phyloP scores from a whole-genome alignment of 2,113 vertebrate genomes.

The Marmota monax region DNA sequence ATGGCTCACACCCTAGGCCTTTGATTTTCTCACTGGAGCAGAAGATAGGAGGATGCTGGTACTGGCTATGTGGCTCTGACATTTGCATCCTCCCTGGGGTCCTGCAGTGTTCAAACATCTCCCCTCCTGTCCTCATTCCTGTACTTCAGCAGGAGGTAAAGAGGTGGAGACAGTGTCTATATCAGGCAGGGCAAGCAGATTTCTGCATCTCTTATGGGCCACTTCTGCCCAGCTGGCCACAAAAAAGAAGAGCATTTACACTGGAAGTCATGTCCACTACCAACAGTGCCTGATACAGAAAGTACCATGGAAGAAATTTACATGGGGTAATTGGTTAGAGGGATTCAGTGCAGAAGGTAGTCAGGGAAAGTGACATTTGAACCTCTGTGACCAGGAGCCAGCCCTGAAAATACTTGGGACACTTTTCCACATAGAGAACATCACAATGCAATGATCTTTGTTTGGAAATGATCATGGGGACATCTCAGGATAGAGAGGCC shows the following conservation, averaged over 20 bases:
- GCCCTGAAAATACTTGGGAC: not conserved
- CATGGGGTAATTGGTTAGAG: not conserved
- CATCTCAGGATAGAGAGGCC: not conserved
- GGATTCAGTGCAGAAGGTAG: not conserved
- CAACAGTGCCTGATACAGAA: not conserved
- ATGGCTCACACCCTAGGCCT: not conserved
- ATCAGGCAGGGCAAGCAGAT: not conserved
- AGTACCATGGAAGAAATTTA: not conserved
- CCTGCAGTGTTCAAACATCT: not conserved
- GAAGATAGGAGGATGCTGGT: not conserved
- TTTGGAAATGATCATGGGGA: not conserved
- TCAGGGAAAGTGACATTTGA: not conserved
- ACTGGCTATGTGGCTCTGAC: not conserved
- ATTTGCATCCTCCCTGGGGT: not conserved
- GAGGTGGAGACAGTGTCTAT: accelerated
- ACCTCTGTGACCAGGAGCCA: not conserved
- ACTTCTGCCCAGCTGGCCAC: not conserved
- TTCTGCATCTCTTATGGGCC: not conserved
- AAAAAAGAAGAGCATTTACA: not conserved
- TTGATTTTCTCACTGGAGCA: not conserved
- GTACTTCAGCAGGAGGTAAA: not conserved
- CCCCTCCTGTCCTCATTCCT: not conserved
- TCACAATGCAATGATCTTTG: not conserved
- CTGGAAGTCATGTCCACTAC: not conserved
- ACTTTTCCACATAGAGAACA: not conserved